Evolutionary conservation across 2,888 invertebrate species (phyloP), one percentile per base, ranked within the genome.

Genomic region (Xylota sylvarum): DNA sequence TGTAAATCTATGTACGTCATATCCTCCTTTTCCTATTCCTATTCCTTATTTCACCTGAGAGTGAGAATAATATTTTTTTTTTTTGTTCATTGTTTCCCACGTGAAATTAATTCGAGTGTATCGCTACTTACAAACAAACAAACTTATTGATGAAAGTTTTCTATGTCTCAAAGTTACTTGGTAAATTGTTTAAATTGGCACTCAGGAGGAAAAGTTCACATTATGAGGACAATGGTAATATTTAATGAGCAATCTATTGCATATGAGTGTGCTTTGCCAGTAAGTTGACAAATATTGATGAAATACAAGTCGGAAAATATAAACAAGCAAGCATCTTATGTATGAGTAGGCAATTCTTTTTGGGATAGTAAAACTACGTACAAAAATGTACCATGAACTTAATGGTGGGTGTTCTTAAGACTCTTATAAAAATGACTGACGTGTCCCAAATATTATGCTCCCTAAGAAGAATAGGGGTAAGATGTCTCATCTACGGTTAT

Each of bases 101-200:
- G 69, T 78, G 27, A 69, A 60, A 62, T 52, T 78, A 78, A 65
- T 55, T 78, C 70, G 19, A 69, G 67, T 46, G 55, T 40, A 43
- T 27, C 43, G 67, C 60, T 9, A 43, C 46, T 35, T 50, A 23
- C 30, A 35, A 56, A 32, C 32, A 69, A 60, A 62, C 64, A 58
- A 65, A 72, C 72, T 67, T 73, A 72, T 77, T 70, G 58, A 56
- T 14, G 55, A 69, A 23, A 65, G 32, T 70, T 80, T 46, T 70
- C 32, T 43, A 70, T 60, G 70, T 72, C 3, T 23, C 56, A 85
- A 85, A 80, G 80, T 69, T 80, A 37, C 65, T 80, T 65, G 46
- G 62, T 40, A 55, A 67, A 85, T 85, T 85, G 76, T 80, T 80
- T 60, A 40, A 80, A 72, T 85, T 80, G 72, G 50, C 12, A 76